Conservation (phyloP, 2,888 invertebrate genomes). For the Athalia rosae region DNA sequence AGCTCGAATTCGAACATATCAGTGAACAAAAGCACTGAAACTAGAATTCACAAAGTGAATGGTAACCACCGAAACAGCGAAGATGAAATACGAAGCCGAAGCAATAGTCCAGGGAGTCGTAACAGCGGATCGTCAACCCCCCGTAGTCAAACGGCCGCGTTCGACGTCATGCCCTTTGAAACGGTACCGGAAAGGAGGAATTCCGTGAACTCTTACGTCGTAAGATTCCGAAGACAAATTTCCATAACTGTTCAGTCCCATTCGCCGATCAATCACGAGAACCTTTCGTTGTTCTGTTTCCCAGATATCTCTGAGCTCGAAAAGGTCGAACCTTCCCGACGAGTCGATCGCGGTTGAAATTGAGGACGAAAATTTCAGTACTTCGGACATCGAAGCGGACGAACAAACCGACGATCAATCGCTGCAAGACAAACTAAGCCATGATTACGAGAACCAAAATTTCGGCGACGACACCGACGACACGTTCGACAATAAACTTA, state of each 20-base stretch:
- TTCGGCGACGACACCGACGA: slow-evolving; percentile 26
- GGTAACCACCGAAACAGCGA: slow-evolving; percentile 10
- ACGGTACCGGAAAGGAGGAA: slow-evolving; percentile 56
- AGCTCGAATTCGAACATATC: slow-evolving; percentile 27
- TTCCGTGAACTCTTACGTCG: slow-evolving; percentile 57
- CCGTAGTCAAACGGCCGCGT: slow-evolving; percentile 57
- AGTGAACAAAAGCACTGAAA: not conserved
- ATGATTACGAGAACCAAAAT: slow-evolving; percentile 23
- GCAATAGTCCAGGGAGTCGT: slow-evolving; percentile 22
- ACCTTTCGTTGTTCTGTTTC: not conserved
- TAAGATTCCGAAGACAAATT: slow-evolving; percentile 45
- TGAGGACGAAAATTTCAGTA: slow-evolving; percentile 16
- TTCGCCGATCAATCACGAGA: not conserved
- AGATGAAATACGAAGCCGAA: slow-evolving; percentile 17
- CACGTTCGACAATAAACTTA: slow-evolving; percentile 13
- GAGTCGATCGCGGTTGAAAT: slow-evolving; percentile 17
- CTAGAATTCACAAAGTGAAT: not conserved
- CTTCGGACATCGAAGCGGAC: slow-evolving; percentile 14
- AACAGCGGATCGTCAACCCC: slow-evolving; percentile 53
- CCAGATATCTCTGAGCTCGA: slow-evolving; percentile 27
- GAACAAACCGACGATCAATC: slow-evolving; percentile 22
- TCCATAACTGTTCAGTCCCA: not conserved
- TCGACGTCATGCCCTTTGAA: slow-evolving; percentile 60
- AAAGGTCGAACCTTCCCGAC: slow-evolving; percentile 20
- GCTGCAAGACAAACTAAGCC: slow-evolving; percentile 17